Conservation (phyloP, 2,113 vertebrate species). For the Gobio gobio region DNA sequence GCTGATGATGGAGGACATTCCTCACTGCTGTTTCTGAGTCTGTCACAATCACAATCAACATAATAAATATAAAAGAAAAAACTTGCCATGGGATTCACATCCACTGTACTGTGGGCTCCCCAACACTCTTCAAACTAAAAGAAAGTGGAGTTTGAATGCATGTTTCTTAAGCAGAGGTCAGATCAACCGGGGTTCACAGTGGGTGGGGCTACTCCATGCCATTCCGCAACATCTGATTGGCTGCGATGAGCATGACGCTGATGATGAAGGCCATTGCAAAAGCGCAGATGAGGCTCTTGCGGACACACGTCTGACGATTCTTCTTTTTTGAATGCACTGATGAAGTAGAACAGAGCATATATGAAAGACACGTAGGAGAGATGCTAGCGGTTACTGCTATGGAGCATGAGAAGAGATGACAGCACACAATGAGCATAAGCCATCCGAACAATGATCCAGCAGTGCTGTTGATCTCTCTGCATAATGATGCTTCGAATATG, state of each 20-base stretch:
- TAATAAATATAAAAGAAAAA: slow-evolving; percentile 23
- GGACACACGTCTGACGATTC: slow-evolving; percentile 96
- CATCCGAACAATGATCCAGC: slow-evolving; percentile 20
- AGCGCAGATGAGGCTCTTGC: slow-evolving; percentile 98
- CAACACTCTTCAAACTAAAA: slow-evolving; percentile 12
- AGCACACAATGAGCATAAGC: slow-evolving; percentile 17
- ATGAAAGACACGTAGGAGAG: not conserved
- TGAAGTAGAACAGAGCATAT: slow-evolving; percentile 16
- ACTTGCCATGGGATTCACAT: not conserved
- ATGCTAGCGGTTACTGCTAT: too few species aligned
- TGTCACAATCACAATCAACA: slow-evolving; percentile 8
- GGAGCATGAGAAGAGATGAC: slow-evolving; percentile 18
- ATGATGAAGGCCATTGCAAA: slow-evolving; percentile 99
- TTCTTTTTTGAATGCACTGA: slow-evolving; percentile 96
- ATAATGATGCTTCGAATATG: slow-evolving; percentile 41
- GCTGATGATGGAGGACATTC: slow-evolving; percentile 48
- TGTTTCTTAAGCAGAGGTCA: slow-evolving; percentile 37
- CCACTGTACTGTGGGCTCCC: slow-evolving; percentile 31
- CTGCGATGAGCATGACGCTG: slow-evolving; percentile 98
- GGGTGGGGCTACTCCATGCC: slow-evolving; percentile 91
- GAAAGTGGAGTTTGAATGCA: not conserved
- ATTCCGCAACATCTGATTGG: slow-evolving; percentile 98
- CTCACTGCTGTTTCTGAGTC: slow-evolving; percentile 16
- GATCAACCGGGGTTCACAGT: slow-evolving; percentile 76
- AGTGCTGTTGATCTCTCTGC: slow-evolving; percentile 16